These are phyloP conservation scores for Champsocephalus gunnari DNA, from an alignment of 2,797 vertebrate species.

Conservation along the genomic window DNA sequence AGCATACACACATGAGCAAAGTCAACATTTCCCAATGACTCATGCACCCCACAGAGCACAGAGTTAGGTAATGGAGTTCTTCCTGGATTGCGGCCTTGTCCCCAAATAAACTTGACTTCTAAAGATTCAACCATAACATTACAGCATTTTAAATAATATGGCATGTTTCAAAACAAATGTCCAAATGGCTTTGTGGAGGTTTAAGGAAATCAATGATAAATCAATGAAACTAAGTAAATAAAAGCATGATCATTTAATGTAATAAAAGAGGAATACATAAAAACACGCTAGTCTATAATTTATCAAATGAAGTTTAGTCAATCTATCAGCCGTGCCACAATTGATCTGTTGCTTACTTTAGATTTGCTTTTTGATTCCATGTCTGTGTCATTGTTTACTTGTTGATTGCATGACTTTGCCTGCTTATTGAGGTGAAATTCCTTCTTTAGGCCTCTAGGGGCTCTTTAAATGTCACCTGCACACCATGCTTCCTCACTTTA, in stretches of 20 bases:
- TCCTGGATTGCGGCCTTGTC: constrained; percentile 6
- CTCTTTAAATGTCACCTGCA: too few relatives aligned
- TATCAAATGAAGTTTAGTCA: not conserved
- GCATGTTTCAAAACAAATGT: not conserved
- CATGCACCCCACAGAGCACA: constrained; percentile 21
- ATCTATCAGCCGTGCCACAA: not conserved
- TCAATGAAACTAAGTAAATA: not conserved
- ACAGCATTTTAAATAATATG: not conserved
- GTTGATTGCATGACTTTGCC: too few relatives aligned
- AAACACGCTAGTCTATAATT: not conserved
- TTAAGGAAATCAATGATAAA: not conserved
- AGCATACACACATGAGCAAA: constrained; percentile 36
- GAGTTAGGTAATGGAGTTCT: not conserved
- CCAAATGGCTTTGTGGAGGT: not conserved
- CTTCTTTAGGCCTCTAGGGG: too few relatives aligned
- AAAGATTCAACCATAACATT: constrained; percentile 17
- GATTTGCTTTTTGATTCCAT: too few relatives aligned
- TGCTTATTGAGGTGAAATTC: too few relatives aligned
- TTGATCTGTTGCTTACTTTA: not conserved
- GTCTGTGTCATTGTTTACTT: too few relatives aligned
- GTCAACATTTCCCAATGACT: constrained; percentile 62
- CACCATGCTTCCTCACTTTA: too few relatives aligned
- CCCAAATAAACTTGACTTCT: constrained; percentile 15
- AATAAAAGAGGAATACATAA: not conserved
- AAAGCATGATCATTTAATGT: not conserved